A percentile compares a stretch with the other conserved stretches of the same genome.
Evolutionary conservation across 2,888 invertebrate genomes (phyloP).

Genomic region (Dichetophora obliterata): DNA sequence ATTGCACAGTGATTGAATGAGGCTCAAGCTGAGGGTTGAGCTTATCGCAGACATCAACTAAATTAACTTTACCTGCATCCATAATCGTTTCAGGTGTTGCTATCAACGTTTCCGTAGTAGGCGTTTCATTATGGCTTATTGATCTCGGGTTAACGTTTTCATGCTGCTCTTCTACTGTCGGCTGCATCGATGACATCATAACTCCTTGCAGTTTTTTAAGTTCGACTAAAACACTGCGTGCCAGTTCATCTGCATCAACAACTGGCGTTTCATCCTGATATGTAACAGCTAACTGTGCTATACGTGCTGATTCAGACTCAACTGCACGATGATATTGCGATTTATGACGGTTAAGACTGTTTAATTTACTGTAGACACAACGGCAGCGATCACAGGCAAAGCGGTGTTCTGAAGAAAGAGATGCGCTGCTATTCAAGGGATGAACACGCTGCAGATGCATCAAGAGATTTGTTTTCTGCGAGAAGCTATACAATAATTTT

Average conservation of each 20-base stretch:
- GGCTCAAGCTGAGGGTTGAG: constrained; percentile 49
- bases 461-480: constrained; percentile 49
- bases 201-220: constrained; percentile 52
- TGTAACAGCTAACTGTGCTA: constrained; percentile 1
- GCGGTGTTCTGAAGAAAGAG: not conserved
- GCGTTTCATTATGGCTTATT: not conserved
- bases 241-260: constrained; percentile 50
- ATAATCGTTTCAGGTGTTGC: constrained; percentile 25
- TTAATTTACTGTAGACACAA: constrained; percentile 51
- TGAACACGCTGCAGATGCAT: constrained; percentile 48
- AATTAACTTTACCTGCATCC: not conserved
- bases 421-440: constrained; percentile 20
- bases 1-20: constrained; percentile 45
- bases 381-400: constrained; percentile 50
- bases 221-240: constrained; percentile 51
- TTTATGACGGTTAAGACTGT: constrained; percentile 53
- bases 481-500: constrained; percentile 42
- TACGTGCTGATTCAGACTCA: not conserved
- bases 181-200: constrained; percentile 24
- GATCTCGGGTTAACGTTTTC: not conserved
- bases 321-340: constrained; percentile 44
- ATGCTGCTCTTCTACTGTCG: constrained; percentile 33
- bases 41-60: constrained; percentile 47
- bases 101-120: constrained; percentile 24
- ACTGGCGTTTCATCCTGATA: constrained; percentile 39